Evolutionary conservation across 2,797 vertebrate genomes (phyloP).

Genomic region (Tamandua tetradactyla): DNA sequence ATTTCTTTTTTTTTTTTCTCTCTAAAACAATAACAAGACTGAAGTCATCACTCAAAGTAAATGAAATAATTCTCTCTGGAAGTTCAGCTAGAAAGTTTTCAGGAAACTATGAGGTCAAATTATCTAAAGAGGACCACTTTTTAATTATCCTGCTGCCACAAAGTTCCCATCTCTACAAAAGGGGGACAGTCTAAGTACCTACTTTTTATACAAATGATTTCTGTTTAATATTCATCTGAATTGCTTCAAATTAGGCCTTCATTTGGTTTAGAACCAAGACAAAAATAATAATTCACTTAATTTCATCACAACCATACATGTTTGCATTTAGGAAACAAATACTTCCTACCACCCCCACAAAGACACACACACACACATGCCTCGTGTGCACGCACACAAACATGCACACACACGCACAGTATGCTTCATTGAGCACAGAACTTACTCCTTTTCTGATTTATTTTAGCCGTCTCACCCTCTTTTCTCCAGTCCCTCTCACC

Average conservation of each 20-base stretch:
- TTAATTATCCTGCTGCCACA: background rate
- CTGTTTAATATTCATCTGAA: background rate
- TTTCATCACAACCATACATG: background rate
- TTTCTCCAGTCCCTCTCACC: background rate
- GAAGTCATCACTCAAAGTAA: background rate
- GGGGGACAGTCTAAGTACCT: background rate
- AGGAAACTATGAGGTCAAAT: background rate
- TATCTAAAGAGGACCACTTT: background rate
- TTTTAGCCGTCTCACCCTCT: background rate
- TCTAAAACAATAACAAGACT: background rate
- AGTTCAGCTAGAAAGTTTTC: background rate
- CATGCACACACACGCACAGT: background rate
- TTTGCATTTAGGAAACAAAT: background rate
- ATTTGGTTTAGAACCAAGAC: constrained; percentile 24
- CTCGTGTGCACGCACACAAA: background rate
- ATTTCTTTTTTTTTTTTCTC: background rate
- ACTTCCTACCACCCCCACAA: background rate
- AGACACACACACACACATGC: background rate
- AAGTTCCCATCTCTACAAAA: background rate
- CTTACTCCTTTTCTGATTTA: background rate
- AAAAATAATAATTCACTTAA: background rate
- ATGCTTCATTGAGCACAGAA: background rate
- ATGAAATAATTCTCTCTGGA: background rate
- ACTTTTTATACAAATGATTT: background rate
- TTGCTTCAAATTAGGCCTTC: background rate